Evolutionary conservation across 2,113 vertebrate species (phyloP), one percentile per base, ranked within the genome.

Genomic region (Meleagris gallopavo): DNA sequence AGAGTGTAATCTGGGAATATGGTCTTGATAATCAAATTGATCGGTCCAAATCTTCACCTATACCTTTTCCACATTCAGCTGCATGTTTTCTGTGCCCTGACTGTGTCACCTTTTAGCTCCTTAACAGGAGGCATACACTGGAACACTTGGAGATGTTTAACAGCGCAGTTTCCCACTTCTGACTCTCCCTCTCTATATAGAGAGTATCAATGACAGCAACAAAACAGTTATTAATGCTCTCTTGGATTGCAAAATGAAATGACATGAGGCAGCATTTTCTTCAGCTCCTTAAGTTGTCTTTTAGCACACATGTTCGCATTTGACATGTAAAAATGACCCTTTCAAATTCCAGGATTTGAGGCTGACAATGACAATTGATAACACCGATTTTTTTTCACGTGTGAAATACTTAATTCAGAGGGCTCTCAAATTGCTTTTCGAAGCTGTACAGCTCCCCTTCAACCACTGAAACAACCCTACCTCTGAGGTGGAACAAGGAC

Each of bases 291-390:
- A 83, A 91, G 76, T 43, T 78, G 77, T 50, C 69, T 88, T 92
- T 50, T 43, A 92, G 32, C 34, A 22, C 0, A 0, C 0, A 0
- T 30, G 43, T 43, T 72, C 86, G 67, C 57, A 58, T 91, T 82
- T 88, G 75, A 90, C 87, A 10, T 58, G 12, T 62, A 43, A 55
- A 89, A 95, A 88, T 81, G 80, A 84, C 34, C 40, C 86, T 83
- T 94, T 94, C 60, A 92, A 94, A 83, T 70, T 70, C 91, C 72
- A 79, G 87, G 84, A 94, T 88, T 95, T 88, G 72, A 89, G 43
- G 55, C 55, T 7, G 30, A 50, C 1, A 5, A 89, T 80, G 72
- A 81, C 60, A 89, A 91, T 11, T 80, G 90, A 43, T 83, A 89
- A 71, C 69, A 73, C 34, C 77, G 80, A 60, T 83, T 89, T 93